phyloP scores from a whole-genome alignment of 2,888 invertebrate genomes.

The Spodoptera littoralis region DNA sequence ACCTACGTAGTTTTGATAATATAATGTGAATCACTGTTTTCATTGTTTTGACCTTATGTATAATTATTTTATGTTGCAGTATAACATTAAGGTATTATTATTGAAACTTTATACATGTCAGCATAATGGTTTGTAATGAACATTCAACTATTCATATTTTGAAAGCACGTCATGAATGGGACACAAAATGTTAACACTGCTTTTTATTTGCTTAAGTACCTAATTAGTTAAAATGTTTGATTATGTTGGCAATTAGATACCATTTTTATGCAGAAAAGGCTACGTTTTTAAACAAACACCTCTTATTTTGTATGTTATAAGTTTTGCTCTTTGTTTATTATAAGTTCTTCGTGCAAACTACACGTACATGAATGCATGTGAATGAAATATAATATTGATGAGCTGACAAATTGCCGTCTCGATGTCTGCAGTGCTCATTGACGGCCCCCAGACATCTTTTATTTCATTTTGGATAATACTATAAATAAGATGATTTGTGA shows the following conservation, averaged over 20 bases:
- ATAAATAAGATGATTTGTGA: too few relatives aligned
- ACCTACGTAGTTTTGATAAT: slow-evolving; percentile 12
- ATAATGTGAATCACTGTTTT: slow-evolving; percentile 27
- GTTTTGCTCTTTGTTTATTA: slow-evolving; percentile 1
- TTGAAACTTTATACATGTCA: slow-evolving; percentile 1
- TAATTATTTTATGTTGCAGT: slow-evolving; percentile 4
- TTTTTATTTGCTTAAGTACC: too few relatives aligned
- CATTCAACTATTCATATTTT: too few relatives aligned
- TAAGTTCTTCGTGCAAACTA: not conserved
- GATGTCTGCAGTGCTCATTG: slow-evolving; percentile 24
- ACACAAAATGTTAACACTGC: too few relatives aligned
- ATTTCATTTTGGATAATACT: not conserved
- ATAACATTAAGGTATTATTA: not conserved
- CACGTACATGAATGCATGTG: slow-evolving; percentile 4
- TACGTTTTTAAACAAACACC: too few relatives aligned
- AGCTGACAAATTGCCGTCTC: slow-evolving; percentile 23
- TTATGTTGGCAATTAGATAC: too few relatives aligned
- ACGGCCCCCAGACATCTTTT: slow-evolving; percentile 17
- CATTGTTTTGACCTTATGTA: slow-evolving; percentile 9
- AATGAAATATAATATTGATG: slow-evolving; percentile 29
- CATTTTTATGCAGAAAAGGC: too few relatives aligned
- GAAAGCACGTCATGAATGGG: too few relatives aligned
- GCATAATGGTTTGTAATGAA: not conserved
- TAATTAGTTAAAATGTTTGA: too few relatives aligned
- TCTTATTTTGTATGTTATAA: not conserved